Conservation (phyloP, 1,140 invertebrate genomes). For the Cydia pomonella region DNA sequence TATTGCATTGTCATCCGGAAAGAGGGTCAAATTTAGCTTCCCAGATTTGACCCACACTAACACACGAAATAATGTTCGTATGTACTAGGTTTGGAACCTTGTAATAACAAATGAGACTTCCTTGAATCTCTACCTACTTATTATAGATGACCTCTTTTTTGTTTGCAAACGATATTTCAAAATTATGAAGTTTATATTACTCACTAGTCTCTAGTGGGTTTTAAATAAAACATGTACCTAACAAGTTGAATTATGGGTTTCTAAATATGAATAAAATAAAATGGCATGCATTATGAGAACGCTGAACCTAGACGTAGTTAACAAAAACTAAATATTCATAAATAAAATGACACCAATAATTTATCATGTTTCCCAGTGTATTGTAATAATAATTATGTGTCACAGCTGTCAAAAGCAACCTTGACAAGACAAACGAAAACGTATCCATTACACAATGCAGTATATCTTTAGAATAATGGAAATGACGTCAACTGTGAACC, state of each 20-base stretch:
- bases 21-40: too few species aligned
- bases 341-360: not conserved
- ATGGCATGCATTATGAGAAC: not conserved
- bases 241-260: not conserved
- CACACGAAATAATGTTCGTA: too few species aligned
- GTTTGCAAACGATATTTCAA: not conserved
- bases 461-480: not conserved
- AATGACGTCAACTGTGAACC: not conserved
- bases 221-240: not conserved
- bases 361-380: not conserved
- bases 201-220: not conserved
- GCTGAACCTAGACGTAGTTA: not conserved
- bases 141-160: not conserved
- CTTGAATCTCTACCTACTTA: not conserved
- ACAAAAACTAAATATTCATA: conserved; percentile 5
- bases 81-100: too few species aligned
- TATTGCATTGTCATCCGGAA: too few species aligned
- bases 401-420: conserved; percentile 4
- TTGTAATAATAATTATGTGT: not conserved
- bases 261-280: not conserved
- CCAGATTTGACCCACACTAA: too few species aligned
- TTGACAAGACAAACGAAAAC: conserved; percentile 1
- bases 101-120: too few species aligned
- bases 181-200: not conserved
- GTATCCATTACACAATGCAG: not conserved